Conservation (phyloP, 2,797 vertebrate species). For the Cossypha polioptera region DNA sequence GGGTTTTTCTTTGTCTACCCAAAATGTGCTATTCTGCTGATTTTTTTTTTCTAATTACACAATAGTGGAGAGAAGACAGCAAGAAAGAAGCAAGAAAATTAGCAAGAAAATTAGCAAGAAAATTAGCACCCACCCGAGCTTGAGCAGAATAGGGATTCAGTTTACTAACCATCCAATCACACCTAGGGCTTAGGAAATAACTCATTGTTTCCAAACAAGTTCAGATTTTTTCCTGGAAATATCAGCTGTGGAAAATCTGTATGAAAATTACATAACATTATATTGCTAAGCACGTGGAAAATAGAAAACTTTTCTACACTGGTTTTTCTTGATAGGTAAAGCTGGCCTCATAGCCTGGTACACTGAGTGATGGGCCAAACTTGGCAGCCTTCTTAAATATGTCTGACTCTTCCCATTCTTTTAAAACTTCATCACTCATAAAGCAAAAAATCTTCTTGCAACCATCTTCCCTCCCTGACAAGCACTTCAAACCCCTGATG, state of each 20-base stretch:
- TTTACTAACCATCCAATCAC: neutral
- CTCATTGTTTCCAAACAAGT: neutral
- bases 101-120: neutral
- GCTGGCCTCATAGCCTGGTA: neutral
- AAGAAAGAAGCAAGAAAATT: neutral
- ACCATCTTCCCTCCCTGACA: neutral
- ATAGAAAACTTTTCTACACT: neutral
- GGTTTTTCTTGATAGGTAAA: neutral
- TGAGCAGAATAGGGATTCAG: neutral
- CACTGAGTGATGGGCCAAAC: neutral
- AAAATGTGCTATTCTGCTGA: neutral
- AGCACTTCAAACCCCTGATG: neutral
- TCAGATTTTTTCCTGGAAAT: neutral
- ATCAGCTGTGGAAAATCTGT: neutral
- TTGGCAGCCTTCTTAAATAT: neutral
- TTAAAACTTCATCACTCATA: neutral
- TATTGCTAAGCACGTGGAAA: neutral
- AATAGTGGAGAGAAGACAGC: neutral
- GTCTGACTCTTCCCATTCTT: neutral
- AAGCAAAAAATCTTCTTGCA: neutral
- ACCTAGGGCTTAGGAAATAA: neutral
- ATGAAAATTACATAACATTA: neutral
- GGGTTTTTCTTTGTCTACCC: neutral
- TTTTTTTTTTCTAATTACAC: neutral
- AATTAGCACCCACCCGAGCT: accelerated